These are phyloP conservation scores for Zaprionus vittiger DNA, from an alignment of 1,140 invertebrate genomes.

Conservation along the genomic window DNA sequence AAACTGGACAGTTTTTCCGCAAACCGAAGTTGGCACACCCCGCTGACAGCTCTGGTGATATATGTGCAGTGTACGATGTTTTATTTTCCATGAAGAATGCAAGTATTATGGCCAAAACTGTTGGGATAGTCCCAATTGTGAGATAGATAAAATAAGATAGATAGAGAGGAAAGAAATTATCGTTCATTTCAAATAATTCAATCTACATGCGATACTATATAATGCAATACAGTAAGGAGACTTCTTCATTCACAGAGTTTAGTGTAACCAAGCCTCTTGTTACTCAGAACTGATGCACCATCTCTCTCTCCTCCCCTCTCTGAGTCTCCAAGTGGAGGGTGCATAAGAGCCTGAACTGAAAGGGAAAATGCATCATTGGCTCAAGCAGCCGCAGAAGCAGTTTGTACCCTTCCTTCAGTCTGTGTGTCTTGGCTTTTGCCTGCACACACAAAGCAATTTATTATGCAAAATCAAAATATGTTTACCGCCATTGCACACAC, in stretches of 20 bases:
- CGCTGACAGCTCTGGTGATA: background rate
- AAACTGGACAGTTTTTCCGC: background rate
- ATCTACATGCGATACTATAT: no score
- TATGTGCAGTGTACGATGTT: background rate
- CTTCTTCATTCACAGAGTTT: no score
- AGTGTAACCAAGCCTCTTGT: background rate
- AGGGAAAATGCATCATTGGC: conserved; percentile 30
- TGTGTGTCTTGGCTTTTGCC: conserved; percentile 25
- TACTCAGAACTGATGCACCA: background rate
- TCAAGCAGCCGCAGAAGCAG: conserved; percentile 27
- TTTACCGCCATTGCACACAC: conserved; percentile 22
- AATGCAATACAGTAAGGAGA: no score
- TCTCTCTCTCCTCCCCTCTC: background rate
- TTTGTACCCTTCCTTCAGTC: background rate
- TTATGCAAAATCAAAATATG: conserved; percentile 66
- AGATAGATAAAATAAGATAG: no score
- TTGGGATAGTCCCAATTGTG: background rate
- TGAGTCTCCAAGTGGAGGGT: background rate
- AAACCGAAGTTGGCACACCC: background rate
- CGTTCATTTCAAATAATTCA: no score
- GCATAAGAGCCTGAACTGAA: conserved; percentile 1
- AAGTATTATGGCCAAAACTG: background rate
- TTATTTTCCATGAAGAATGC: background rate
- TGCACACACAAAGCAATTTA: conserved; percentile 51
- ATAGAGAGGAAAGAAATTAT: no score